phyloP scores from a whole-genome alignment of 2,113 vertebrate species.

The Mirza zaza region DNA sequence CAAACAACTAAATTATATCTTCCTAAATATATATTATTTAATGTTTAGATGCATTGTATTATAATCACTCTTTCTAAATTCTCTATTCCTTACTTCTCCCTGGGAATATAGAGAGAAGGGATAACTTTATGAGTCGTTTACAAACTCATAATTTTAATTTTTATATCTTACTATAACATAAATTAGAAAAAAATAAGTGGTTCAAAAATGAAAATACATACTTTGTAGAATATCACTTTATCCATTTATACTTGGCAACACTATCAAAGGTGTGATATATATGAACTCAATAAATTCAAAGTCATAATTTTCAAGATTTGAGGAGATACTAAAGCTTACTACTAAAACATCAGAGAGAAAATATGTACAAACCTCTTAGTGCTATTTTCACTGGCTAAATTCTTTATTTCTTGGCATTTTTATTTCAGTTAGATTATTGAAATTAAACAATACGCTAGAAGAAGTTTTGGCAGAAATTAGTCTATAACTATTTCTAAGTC shows the following conservation, averaged over 20 bases:
- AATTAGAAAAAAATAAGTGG: conserved; percentile 32
- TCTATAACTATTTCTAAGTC: background rate
- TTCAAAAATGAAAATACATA: conserved; percentile 8
- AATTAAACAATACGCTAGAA: background rate
- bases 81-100: background rate
- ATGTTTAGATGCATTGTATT: background rate
- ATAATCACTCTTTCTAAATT: background rate
- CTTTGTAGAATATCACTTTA: background rate
- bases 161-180: conserved; percentile 20
- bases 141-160: conserved; percentile 30
- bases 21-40: conserved; percentile 1
- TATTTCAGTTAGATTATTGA: background rate
- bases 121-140: background rate
- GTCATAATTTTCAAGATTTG: background rate
- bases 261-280: background rate
- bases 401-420: background rate
- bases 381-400: background rate
- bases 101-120: background rate
- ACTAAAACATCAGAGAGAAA: conserved; percentile 18
- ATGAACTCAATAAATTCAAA: background rate
- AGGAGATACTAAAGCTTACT: background rate
- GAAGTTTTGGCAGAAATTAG: background rate
- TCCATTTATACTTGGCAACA: background rate
- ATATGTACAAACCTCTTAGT: background rate
- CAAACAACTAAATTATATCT: background rate